phyloP scores from a whole-genome alignment of 2,888 invertebrate species.

The Drosophila acutilabella region DNA sequence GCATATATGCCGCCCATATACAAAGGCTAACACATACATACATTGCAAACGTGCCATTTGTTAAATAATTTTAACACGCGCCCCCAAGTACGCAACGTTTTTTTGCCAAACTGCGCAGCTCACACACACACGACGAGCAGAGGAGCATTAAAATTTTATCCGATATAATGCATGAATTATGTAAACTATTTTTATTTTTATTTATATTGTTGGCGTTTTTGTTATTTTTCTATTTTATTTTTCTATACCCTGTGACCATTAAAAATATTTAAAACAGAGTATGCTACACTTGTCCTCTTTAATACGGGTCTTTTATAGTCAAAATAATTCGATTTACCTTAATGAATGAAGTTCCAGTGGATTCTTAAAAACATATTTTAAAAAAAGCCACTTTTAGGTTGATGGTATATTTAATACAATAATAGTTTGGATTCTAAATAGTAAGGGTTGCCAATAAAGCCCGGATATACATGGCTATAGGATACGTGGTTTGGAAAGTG shows the following conservation, averaged over 20 bases:
- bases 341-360: too few relatives aligned
- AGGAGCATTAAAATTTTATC: conserved; percentile 77
- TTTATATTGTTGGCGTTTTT: conserved; percentile 62
- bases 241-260: background rate
- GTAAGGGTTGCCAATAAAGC: too few relatives aligned
- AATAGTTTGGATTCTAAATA: too few relatives aligned
- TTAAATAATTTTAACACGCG: conserved; percentile 76
- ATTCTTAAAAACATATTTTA: too few relatives aligned
- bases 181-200: conserved; percentile 79
- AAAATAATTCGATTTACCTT: too few relatives aligned
- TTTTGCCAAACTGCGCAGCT: conserved; percentile 44
- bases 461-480: too few relatives aligned
- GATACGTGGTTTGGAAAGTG: too few relatives aligned
- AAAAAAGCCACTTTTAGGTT: too few relatives aligned
- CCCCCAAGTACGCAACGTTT: conserved; percentile 73
- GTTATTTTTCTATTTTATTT: conserved; percentile 55
- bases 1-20: conserved; percentile 56
- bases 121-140: conserved; percentile 14
- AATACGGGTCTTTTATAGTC: too few relatives aligned
- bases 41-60: conserved; percentile 74
- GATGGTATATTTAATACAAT: too few relatives aligned
- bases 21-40: conserved; percentile 39
- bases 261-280: too few relatives aligned
- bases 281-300: background rate
- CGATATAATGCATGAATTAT: conserved; percentile 82